Conservation (phyloP, 2,113 vertebrate genomes). For the Lepus timidus region DNA sequence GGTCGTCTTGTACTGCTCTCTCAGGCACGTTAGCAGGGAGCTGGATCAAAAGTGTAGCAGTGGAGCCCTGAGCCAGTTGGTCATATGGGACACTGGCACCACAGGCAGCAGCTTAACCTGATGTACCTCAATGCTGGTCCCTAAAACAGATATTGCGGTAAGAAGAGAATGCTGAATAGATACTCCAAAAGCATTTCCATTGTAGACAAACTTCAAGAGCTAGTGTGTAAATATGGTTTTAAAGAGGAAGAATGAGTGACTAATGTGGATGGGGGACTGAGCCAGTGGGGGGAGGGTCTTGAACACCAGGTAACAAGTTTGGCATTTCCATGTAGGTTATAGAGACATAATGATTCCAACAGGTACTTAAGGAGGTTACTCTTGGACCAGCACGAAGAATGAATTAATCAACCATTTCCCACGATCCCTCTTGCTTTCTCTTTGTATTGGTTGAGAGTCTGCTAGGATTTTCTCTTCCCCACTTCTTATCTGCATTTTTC, state of each 20-base stretch:
- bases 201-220: background rate
- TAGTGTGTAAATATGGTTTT: background rate
- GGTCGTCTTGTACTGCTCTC: too few relatives aligned
- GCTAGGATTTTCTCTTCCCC: background rate
- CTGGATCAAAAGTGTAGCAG: too few relatives aligned
- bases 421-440: background rate
- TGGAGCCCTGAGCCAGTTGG: too few relatives aligned
- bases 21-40: too few relatives aligned
- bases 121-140: too few relatives aligned
- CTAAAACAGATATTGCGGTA: background rate
- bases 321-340: background rate
- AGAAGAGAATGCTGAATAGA: background rate
- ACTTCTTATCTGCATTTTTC: slow-evolving; percentile 28
- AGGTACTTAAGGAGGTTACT: background rate
- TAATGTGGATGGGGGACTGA: background rate
- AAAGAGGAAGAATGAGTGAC: background rate
- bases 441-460: background rate
- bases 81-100: too few relatives aligned
- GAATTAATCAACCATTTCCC: background rate
- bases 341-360: background rate
- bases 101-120: too few relatives aligned
- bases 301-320: background rate
- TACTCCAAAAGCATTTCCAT: background rate
- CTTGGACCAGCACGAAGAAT: background rate
- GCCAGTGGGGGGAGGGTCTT: background rate